Conservation (phyloP, 2,888 invertebrate genomes). For the Leptopterna dolabrata region DNA sequence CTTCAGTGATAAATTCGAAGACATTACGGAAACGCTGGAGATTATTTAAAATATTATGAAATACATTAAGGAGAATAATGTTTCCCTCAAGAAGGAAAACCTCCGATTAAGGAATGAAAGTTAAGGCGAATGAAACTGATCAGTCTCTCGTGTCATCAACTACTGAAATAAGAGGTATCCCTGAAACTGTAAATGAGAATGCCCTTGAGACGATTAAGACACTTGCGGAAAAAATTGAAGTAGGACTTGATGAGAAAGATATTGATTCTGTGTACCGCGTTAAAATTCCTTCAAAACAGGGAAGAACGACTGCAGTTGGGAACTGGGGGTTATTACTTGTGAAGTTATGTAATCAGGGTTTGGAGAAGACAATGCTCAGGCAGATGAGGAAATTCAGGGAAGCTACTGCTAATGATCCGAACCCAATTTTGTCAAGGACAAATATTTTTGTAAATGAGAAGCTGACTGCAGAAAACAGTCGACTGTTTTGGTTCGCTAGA, state of each 20-base stretch:
- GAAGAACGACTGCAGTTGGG: too few species aligned
- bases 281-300: not conserved
- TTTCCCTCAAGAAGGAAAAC: not conserved
- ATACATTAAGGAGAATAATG: not conserved
- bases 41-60: not conserved
- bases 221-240: not conserved
- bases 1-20: not conserved
- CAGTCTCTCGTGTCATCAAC: not conserved
- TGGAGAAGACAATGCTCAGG: too few species aligned
- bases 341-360: too few species aligned
- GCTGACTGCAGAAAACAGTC: too few species aligned
- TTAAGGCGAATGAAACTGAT: not conserved
- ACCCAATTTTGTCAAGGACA: too few species aligned
- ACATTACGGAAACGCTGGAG: not conserved
- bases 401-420: too few species aligned
- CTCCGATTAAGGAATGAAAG: not conserved
- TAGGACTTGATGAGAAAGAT: not conserved
- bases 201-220: not conserved
- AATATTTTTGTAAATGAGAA: too few species aligned
- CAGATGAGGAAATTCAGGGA: too few species aligned
- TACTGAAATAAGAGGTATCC: not conserved
- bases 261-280: not conserved
- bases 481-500: too few species aligned
- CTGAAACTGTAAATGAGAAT: not conserved
- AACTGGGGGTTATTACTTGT: too few species aligned